These are phyloP conservation scores for Melitaea cinxia DNA, from an alignment of 1,140 invertebrate genomes.

Conservation along the genomic window DNA sequence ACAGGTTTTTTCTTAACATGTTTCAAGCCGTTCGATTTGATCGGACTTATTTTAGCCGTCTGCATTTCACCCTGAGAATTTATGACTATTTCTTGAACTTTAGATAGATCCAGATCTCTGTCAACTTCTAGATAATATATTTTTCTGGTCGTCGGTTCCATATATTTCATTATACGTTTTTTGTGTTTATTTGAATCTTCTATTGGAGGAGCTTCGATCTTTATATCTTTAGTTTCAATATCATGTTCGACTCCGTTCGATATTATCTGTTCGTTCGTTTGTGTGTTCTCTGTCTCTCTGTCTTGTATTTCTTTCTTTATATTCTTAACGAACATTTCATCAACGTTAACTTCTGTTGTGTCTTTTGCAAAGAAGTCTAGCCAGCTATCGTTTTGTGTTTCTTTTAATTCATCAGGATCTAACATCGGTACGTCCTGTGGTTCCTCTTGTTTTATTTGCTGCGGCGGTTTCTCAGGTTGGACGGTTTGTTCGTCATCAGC, in stretches of 20 bases:
- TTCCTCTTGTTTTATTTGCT: conserved; percentile 27
- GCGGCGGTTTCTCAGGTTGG: conserved; percentile 20
- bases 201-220: not conserved
- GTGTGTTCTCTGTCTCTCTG: not conserved
- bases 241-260: not conserved
- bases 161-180: conserved; percentile 72
- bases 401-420: conserved; percentile 23
- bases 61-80: conserved; percentile 54
- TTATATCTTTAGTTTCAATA: not conserved
- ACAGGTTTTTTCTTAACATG: conserved; percentile 47
- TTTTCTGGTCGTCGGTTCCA: conserved; percentile 69
- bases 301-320: conserved; percentile 43
- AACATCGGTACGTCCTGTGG: conserved; percentile 20
- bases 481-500: conserved; percentile 38
- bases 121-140: conserved; percentile 77
- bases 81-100: conserved; percentile 70
- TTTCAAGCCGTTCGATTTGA: conserved; percentile 60
- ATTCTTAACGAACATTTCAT: conserved; percentile 71
- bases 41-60: conserved; percentile 62
- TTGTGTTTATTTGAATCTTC: conserved; percentile 31
- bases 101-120: conserved; percentile 59
- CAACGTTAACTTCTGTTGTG: conserved; percentile 61
- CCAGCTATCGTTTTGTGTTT: conserved; percentile 55
- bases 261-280: not conserved
- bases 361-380: conserved; percentile 68